phyloP scores from a whole-genome alignment of 2,888 invertebrate species.

The Eupeodes luniger region DNA sequence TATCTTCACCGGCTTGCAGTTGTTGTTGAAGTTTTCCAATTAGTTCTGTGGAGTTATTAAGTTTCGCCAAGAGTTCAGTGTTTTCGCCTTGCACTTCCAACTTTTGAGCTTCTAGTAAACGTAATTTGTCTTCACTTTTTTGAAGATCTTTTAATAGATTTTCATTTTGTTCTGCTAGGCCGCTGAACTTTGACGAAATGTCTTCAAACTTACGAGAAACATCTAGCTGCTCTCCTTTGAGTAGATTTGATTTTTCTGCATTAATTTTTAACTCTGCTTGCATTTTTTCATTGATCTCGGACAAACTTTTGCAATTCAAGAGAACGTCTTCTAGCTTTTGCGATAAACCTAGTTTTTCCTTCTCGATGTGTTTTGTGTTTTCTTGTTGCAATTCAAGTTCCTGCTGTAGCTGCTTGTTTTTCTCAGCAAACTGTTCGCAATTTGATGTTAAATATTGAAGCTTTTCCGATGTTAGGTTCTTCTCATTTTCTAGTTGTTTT shows the following conservation, averaged over 20 bases:
- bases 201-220: constrained; percentile 77
- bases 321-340: constrained; percentile 78
- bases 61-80: constrained; percentile 76
- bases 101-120: constrained; percentile 8
- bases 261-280: constrained; percentile 87
- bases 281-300: constrained; percentile 85
- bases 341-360: constrained; percentile 59
- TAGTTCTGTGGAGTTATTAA: constrained; percentile 74
- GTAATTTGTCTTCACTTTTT: background rate
- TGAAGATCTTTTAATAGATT: constrained; percentile 4
- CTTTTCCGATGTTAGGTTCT: constrained; percentile 85
- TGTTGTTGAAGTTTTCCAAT: constrained; percentile 76
- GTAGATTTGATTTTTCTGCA: constrained; percentile 82
- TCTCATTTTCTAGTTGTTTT: constrained; percentile 83
- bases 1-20: constrained; percentile 75
- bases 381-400: constrained; percentile 76
- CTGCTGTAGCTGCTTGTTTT: constrained; percentile 79
- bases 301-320: constrained; percentile 74
- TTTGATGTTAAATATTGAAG: constrained; percentile 84
- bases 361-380: background rate
- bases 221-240: constrained; percentile 67
- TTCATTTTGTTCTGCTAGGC: constrained; percentile 80
- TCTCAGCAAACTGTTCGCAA: constrained; percentile 78
- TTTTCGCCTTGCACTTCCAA: constrained; percentile 75
- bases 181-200: constrained; percentile 77